Conservation (phyloP, 2,888 invertebrate species). For the Oxyteleia sp. region DNA sequence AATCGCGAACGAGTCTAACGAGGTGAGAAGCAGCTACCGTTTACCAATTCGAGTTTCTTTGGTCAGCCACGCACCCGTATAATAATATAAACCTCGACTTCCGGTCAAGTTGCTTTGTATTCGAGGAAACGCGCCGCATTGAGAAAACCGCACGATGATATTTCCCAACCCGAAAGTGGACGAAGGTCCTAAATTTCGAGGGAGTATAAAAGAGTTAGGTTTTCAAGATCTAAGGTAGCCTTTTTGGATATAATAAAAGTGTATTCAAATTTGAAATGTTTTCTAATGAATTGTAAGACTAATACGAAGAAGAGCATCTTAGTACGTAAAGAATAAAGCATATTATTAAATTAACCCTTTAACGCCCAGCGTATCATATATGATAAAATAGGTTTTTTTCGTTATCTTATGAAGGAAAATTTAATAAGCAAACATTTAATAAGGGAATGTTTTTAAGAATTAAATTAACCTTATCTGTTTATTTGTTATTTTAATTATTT, state of each 20-base stretch:
- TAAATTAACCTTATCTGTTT: too few species aligned
- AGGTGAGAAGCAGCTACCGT: slow-evolving; percentile 75
- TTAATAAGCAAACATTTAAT: too few species aligned
- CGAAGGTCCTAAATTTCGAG: not conserved
- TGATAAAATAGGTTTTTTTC: too few species aligned
- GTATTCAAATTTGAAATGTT: too few species aligned
- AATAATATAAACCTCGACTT: slow-evolving; percentile 54
- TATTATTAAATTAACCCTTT: too few species aligned
- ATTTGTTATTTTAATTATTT: too few species aligned
- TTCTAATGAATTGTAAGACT: too few species aligned
- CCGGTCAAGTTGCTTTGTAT: slow-evolving; percentile 69
- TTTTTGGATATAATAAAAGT: slow-evolving; percentile 12
- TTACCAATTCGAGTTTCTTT: slow-evolving; percentile 67
- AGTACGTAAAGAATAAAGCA: too few species aligned
- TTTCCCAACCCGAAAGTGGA: slow-evolving; percentile 28
- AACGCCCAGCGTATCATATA: too few species aligned
- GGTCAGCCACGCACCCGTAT: slow-evolving; percentile 52
- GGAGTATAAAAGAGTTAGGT: not conserved
- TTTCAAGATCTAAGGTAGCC: not conserved
- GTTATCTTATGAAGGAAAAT: too few species aligned
- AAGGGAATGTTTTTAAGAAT: too few species aligned
- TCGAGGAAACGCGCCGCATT: slow-evolving; percentile 54
- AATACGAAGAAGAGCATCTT: too few species aligned
- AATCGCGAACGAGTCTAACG: slow-evolving; percentile 69
- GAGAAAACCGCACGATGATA: slow-evolving; percentile 45